Evolutionary conservation across 2,797 vertebrate species (phyloP), one percentile per base, ranked within the genome.

Genomic region (Ptychadena robeensis): DNA sequence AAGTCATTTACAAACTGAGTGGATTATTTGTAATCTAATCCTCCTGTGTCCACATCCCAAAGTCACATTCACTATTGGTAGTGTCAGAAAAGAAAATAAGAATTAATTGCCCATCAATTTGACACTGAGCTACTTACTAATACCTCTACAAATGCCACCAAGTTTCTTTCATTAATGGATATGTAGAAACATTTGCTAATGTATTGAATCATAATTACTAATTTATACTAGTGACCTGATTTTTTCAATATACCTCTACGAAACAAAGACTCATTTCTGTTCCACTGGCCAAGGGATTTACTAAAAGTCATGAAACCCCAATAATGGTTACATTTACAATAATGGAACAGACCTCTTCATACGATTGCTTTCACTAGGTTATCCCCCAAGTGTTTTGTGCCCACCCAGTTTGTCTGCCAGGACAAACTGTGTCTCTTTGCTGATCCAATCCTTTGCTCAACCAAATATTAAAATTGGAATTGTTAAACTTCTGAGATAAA

Each of bases 1-100:
- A 88, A 77, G 68, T 77, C 65, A 80, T 78, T 81, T 85, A 61
- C 87, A 57, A 86, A 73, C 85, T 70, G 65, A 87, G 86, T 86
- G 66, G 88, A 87, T 78, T 83, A 83, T 65, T 78, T 83, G 74
- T 83, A 78, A 83, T 83, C 38, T 73, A 83, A 77, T 28, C 61
- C 74, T 78, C 38, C 44, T 65, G 69, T 83, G 74, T 83, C 74
- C 68, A 59, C 73, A 82, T 76, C 81, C 74, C 67, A 71, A 82
- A 82, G 53, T 69, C 28, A 77, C 81, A 78, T 57, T 72, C 63
- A 65, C 61, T 77, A 78, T 83, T 73, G 64, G 59, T 66, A 78
- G 15, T 78, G 74, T 77, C 81, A 83, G 81, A 30, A 78, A 72
- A 82, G 57, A 82, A 82, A 82, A 82, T 72, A 82, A 64, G 37